Conservation (phyloP, 2,113 vertebrate genomes). For the Notiomystis cincta region DNA sequence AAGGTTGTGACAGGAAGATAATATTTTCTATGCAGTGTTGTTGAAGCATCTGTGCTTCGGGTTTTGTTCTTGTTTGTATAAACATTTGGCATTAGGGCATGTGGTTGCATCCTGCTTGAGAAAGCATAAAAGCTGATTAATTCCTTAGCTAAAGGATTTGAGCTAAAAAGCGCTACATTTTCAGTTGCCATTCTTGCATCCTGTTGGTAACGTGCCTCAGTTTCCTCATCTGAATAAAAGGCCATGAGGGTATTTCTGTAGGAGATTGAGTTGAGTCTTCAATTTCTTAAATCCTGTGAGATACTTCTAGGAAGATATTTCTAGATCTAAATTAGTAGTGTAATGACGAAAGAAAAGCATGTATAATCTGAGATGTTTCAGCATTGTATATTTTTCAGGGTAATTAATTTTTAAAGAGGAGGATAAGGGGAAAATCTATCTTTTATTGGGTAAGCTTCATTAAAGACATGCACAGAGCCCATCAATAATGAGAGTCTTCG, state of each 20-base stretch:
- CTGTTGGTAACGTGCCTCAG: background rate
- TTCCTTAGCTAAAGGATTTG: background rate
- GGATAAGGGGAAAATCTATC: constrained; percentile 1
- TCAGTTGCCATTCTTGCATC: background rate
- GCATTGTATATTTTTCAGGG: background rate
- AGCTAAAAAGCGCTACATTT: background rate
- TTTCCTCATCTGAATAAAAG: background rate
- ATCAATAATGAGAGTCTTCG: constrained; percentile 57
- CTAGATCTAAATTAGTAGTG: background rate
- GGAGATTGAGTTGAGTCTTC: background rate
- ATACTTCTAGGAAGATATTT: background rate
- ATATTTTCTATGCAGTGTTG: background rate
- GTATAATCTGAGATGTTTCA: background rate
- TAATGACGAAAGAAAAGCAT: background rate
- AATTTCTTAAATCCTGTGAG: background rate
- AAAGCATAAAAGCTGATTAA: background rate
- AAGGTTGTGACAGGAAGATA: background rate
- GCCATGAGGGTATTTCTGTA: background rate
- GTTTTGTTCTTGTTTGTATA: background rate
- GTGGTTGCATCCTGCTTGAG: background rate
- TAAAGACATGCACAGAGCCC: constrained; percentile 18
- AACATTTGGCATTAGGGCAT: background rate
- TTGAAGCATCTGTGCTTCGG: background rate
- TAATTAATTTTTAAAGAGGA: constrained; percentile 19
- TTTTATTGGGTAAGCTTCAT: constrained; percentile 47